Conservation (phyloP, 2,113 vertebrate species). For the Aphyosemion australe region DNA sequence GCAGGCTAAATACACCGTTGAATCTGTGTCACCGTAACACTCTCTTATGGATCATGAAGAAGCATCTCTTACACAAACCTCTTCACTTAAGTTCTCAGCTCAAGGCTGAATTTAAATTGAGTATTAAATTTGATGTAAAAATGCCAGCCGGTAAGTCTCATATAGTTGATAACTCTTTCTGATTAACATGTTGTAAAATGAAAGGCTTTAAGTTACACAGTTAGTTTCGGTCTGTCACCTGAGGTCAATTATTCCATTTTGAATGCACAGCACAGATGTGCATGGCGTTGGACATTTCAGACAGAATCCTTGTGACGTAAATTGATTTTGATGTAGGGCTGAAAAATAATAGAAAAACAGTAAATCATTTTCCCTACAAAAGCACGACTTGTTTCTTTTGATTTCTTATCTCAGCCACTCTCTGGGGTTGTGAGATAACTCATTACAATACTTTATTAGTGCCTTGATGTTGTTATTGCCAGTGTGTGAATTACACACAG, state of each 20-base stretch:
- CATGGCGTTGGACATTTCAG: not conserved
- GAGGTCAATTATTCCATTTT: not conserved
- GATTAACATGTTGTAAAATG: not conserved
- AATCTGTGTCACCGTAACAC: slow-evolving; percentile 8
- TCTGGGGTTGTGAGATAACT: too few relatives aligned
- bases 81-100: not conserved
- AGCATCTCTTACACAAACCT: not conserved
- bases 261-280: not conserved
- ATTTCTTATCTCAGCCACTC: too few relatives aligned
- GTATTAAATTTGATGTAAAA: not conserved
- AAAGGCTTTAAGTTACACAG: not conserved
- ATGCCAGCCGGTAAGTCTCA: not conserved
- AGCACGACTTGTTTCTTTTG: too few relatives aligned
- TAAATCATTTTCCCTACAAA: too few relatives aligned
- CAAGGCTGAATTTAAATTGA: not conserved
- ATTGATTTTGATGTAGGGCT: not conserved
- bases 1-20: slow-evolving; percentile 1
- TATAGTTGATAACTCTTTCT: not conserved
- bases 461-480: too few relatives aligned
- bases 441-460: too few relatives aligned
- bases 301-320: not conserved
- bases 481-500: too few relatives aligned
- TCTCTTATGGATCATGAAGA: not conserved
- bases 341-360: too few relatives aligned
- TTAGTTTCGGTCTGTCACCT: not conserved